Percentiles rank a stretch among this genome's conserved stretches.
Evolutionary conservation across 2,797 vertebrate genomes (phyloP).

Genomic region (Merluccius polli): DNA sequence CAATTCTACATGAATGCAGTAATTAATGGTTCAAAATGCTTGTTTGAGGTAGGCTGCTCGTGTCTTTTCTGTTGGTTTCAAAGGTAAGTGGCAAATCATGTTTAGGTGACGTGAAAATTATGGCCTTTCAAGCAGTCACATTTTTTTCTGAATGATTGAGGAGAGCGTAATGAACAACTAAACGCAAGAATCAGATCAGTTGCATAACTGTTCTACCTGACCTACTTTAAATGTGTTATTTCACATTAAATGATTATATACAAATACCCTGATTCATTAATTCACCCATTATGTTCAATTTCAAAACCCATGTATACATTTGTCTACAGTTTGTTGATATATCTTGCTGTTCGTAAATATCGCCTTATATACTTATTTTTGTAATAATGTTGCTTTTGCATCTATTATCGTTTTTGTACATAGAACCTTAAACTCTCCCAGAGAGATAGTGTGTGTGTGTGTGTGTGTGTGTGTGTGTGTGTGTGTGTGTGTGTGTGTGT

Average conservation of each 20-base stretch:
- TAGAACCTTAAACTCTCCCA: background rate
- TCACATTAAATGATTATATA: background rate
- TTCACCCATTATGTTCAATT: background rate
- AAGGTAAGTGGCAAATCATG: background rate
- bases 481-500: background rate
- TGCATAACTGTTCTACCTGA: background rate
- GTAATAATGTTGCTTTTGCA: background rate
- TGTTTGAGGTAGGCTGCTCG: background rate
- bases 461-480: too few relatives aligned
- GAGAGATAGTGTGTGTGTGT: too few relatives aligned
- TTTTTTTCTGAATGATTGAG: background rate
- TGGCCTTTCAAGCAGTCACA: background rate
- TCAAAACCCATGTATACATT: background rate
- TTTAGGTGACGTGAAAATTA: background rate
- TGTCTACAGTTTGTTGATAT: background rate
- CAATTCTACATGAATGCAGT: background rate
- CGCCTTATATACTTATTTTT: background rate
- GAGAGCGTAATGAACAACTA: background rate
- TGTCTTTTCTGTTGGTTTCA: background rate
- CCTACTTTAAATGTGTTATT: constrained; percentile 1
- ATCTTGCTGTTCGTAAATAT: background rate
- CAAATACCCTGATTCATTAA: background rate
- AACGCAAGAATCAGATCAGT: background rate
- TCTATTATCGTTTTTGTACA: background rate
- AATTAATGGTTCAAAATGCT: background rate